A percentile compares a stretch with the other conserved stretches of the same genome.
Conservation (phyloP, 2,888 invertebrate species). For the Chrysotoxum bicinctum region DNA sequence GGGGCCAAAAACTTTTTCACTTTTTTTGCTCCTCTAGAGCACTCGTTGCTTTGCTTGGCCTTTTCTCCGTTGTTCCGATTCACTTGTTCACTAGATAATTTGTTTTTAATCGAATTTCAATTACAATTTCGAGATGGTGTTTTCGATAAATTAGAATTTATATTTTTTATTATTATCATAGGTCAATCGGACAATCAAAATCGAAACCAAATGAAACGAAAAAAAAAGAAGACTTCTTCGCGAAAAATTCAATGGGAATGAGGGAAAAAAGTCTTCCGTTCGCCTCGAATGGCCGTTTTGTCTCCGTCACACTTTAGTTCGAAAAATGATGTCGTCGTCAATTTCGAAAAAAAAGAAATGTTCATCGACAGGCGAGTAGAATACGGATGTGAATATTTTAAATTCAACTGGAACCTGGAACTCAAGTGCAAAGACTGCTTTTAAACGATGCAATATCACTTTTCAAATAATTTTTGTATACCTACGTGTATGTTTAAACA, state of each 20-base stretch:
- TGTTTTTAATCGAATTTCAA: conserved; percentile 23
- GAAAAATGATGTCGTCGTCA: conserved; percentile 63
- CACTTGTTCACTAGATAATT: conserved; percentile 44
- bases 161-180: conserved; percentile 57
- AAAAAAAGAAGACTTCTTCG: conserved; percentile 64
- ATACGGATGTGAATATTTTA: conserved; percentile 56
- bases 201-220: conserved; percentile 44
- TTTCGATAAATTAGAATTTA: conserved; percentile 7
- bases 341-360: conserved; percentile 44
- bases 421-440: too few relatives aligned
- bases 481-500: too few relatives aligned
- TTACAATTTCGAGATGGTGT: conserved; percentile 20
- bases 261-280: conserved; percentile 61
- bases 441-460: too few relatives aligned
- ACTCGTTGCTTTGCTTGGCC: conserved; percentile 25
- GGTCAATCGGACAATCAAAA: conserved; percentile 57
- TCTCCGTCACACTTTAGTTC: conserved; percentile 69
- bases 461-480: too few relatives aligned
- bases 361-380: conserved; percentile 33
- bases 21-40: conserved; percentile 41
- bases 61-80: conserved; percentile 45
- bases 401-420: too few relatives aligned
- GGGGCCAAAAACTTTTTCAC: conserved; percentile 71
- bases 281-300: conserved; percentile 60
- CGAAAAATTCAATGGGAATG: conserved; percentile 69